phyloP scores from a whole-genome alignment of 2,113 vertebrate genomes.

The Solenodon paradoxus region DNA sequence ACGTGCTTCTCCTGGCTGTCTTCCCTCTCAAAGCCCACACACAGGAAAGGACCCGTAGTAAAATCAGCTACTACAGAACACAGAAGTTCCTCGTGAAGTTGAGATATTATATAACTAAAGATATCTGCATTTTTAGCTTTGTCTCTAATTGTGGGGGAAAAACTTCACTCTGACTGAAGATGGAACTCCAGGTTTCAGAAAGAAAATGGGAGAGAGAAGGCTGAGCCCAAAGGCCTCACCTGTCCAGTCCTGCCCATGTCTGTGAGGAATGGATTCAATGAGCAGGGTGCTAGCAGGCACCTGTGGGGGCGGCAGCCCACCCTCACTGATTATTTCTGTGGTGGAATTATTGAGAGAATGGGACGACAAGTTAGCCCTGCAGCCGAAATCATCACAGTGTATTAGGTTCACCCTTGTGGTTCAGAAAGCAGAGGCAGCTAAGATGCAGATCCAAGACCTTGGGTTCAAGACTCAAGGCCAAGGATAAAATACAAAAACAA shows the following conservation, averaged over 20 bases:
- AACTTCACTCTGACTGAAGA: background rate
- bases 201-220: background rate
- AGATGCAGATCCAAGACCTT: too few relatives aligned
- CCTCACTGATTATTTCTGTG: background rate
- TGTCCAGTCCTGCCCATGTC: background rate
- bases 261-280: background rate
- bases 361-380: too few relatives aligned
- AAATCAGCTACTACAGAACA: slow-evolving; percentile 51
- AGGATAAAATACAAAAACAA: too few relatives aligned
- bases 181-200: background rate
- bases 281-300: background rate
- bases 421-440: too few relatives aligned
- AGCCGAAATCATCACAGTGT: too few relatives aligned
- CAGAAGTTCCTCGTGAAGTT: background rate
- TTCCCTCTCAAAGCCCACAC: slow-evolving; percentile 46
- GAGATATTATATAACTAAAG: background rate
- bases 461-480: too few relatives aligned
- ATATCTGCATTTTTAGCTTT: background rate
- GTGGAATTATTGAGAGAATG: background rate
- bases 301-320: background rate
- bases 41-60: slow-evolving; percentile 27
- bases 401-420: too few relatives aligned
- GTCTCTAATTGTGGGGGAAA: background rate
- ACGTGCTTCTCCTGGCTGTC: background rate
- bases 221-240: background rate